Base-by-base conservation (phyloP, 2,888 invertebrate genomes). In the Octodonta nipae region DNA sequence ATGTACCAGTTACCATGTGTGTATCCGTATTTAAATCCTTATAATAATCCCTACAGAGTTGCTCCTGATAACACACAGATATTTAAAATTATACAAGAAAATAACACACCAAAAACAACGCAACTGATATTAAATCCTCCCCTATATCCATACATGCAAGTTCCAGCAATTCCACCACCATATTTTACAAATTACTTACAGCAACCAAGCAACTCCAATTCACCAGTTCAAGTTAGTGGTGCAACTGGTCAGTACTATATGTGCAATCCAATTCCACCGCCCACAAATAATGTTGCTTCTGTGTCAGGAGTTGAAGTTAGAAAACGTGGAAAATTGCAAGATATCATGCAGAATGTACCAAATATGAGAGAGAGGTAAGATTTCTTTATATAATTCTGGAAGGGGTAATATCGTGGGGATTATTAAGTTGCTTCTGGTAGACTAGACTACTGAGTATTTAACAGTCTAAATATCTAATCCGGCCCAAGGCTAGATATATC, bases 161-260 rank as follows among this genome's bases (percentile, higher is more conserved):
- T 34, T 6, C 34, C 28, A 17, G 32, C 32, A 13, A 27, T 27
- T 5, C 25, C 25, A 2, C 12, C 25, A 2, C 27, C 20, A n/a
- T 20, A 20, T 8, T 7, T 31, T 17, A 10, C 35, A 8, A 28
- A 16, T 17, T 28, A 13, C 28, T 24, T 31, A 26, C 25, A 32
- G 11, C 31, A 33, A 22, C 38, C 17, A 30, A 24, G 35, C 5
- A 36, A 32, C 2, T 30, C 32, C 5, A 42, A 33, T 27, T 33
- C 13, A 29, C 38, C 44, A n/a, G 26, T 54, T 2, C 52, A 51
- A 37, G 51, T 46, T 5, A 33, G 46, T 8, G 47, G 49, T 13
- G 44, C 51, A 13, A 48, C 44, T 12, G 60, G 59, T 15, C 60
- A 60, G 32, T 57, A 51, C 40, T 59, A 55, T 28, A 37, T 60